Base-by-base conservation (phyloP, 1,140 invertebrate species). In the Thrips palmi region DNA sequence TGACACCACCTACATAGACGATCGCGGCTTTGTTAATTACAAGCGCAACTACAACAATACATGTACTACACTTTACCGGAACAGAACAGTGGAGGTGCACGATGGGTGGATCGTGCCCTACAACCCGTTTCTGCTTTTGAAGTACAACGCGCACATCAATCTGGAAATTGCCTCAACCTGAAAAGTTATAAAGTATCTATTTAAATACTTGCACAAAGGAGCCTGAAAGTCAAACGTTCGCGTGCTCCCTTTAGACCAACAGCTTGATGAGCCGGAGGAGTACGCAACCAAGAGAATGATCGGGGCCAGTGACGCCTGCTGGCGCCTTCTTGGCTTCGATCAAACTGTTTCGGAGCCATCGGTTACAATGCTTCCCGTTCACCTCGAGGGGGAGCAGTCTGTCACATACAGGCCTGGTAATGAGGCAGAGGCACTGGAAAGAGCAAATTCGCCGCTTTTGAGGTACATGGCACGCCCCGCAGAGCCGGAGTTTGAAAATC, bases 251-350 rank as follows among this genome's bases (percentile, higher is more conserved):
- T 5, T 32, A 7, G 12, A 17, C 7, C 5, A 32, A 12, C 30
- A 32, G 30, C 8, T 4, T 3, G 22, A 37, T 23, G 35, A 37
- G 20, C 20, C 25, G n/a, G 17, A 37, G 4, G 17, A 37, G 2
- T 37, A 37, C 20, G 35, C 25, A 10, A 37, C 35, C 11, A 37
- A 29, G 4, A 37, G 35, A n/a, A 22, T 22, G 18, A 22, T 37
- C 14, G 35, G 35, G 8, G 35, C 35, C 10, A 37, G 35, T 14
- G 20, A 37, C 18, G 35, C 35, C 18, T 19, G 18, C 4, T 37
- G 5, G 35, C 14, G 35, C 3, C 18, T 37, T 6, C n/a, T 37
- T n/a, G 35, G 25, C 11, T 37, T 37, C 18, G 11, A n/a, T 10
- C 11, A 24, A 23, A 7, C 20, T 5, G 22, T 24, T 19, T 22